Evolutionary conservation across 2,797 vertebrate species (phyloP).

Genomic region (Gallirallus australis): DNA sequence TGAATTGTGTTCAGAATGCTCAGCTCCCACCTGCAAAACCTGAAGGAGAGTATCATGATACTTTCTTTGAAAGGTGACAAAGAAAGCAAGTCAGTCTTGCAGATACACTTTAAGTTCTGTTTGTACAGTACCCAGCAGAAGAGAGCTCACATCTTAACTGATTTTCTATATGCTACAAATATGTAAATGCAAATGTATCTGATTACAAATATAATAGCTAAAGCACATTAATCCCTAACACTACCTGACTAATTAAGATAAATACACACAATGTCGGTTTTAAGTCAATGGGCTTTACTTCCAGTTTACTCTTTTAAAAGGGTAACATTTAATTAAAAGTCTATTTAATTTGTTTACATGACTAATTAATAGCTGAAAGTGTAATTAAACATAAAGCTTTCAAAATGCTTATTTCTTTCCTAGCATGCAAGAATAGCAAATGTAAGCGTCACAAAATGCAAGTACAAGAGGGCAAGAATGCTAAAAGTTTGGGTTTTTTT

Average conservation of each 20-base stretch:
- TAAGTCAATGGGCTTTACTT: not conserved
- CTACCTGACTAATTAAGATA: constrained; percentile 44
- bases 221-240: constrained; percentile 7
- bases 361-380: constrained; percentile 23
- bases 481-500: not conserved
- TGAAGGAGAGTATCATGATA: not conserved
- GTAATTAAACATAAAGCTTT: constrained; percentile 25
- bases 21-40: not conserved
- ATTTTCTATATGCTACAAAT: not conserved
- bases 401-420: constrained; percentile 1
- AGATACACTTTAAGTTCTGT: not conserved
- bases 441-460: not conserved
- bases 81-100: not conserved
- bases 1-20: not conserved
- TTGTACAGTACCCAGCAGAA: not conserved
- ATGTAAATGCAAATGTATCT: not conserved
- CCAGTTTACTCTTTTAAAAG: constrained; percentile 1
- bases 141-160: not conserved
- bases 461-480: not conserved
- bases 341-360: constrained; percentile 30
- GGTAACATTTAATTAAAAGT: constrained; percentile 34
- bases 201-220: constrained; percentile 3
- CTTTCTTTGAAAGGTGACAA: not conserved
- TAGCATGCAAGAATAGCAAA: not conserved
- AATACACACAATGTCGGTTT: not conserved